Evolutionary conservation across 2,888 invertebrate genomes (phyloP).

Genomic region (Lysandra coridon): DNA sequence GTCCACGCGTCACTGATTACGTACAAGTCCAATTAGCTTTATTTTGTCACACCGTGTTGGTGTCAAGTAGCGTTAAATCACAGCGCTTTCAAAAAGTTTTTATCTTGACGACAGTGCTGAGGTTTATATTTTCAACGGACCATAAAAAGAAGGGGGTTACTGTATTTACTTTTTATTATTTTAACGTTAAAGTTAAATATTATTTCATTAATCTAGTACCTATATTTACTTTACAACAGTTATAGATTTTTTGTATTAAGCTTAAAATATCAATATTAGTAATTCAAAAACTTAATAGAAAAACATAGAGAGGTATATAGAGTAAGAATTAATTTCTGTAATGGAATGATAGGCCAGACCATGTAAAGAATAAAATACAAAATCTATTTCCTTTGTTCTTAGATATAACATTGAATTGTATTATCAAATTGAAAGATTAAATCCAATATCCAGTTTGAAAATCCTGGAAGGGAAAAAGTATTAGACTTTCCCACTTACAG

Average conservation of each 20-base stretch:
- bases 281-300: too few species aligned
- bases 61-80: background rate
- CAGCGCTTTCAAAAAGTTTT: background rate
- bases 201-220: too few species aligned
- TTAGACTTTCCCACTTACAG: conserved; percentile 14
- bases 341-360: background rate
- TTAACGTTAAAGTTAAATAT: too few species aligned
- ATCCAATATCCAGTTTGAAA: background rate
- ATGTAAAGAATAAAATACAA: background rate
- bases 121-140: background rate
- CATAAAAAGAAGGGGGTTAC: background rate
- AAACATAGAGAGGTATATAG: too few species aligned
- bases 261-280: too few species aligned
- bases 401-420: background rate
- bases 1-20: conserved; percentile 8
- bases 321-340: background rate
- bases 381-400: background rate
- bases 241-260: too few species aligned
- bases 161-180: too few species aligned
- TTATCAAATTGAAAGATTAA: conserved; percentile 1
- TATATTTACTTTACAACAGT: too few species aligned
- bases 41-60: background rate
- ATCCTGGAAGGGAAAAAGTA: background rate
- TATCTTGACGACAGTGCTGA: background rate
- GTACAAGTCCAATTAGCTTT: background rate